Percentiles rank a stretch among this genome's conserved stretches.
Conservation (phyloP, 2,888 invertebrate genomes). For the Pseudoips prasinana region DNA sequence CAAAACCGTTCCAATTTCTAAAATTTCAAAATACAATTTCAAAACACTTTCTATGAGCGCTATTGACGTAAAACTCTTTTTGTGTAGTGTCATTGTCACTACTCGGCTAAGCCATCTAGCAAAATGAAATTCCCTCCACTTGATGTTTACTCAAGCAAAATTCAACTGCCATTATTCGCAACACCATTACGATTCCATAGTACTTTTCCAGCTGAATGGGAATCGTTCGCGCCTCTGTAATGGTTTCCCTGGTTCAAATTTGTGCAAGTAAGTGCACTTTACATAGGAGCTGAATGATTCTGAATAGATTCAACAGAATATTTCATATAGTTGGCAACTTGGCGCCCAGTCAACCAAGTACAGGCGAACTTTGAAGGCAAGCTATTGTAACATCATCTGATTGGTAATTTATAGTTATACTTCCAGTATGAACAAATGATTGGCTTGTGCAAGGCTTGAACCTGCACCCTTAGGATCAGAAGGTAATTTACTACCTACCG, state of each 20-base stretch:
- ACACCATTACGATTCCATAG: constrained; percentile 50
- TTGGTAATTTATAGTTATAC: constrained; percentile 52
- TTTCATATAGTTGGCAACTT: constrained; percentile 56
- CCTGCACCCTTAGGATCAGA: too few relatives aligned
- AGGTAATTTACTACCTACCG: too few relatives aligned
- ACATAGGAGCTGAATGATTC: constrained; percentile 33
- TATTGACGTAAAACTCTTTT: too few relatives aligned
- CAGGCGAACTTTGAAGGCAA: constrained; percentile 34
- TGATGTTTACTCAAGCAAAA: constrained; percentile 42
- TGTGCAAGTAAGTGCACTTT: constrained; percentile 60
- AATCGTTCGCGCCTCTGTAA: constrained; percentile 47
- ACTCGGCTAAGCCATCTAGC: too few relatives aligned
- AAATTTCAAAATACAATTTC: too few relatives aligned
- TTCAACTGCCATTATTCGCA: constrained; percentile 43
- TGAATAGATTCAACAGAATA: constrained; percentile 62
- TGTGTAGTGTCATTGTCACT: too few relatives aligned
- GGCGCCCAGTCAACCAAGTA: constrained; percentile 55
- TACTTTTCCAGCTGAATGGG: constrained; percentile 53
- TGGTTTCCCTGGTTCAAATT: constrained; percentile 51
- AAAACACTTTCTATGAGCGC: too few relatives aligned
- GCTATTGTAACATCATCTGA: constrained; percentile 50
- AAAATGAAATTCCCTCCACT: constrained; percentile 10
- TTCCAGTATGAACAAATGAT: too few relatives aligned
- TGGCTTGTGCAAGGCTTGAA: too few relatives aligned
- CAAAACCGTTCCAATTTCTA: too few relatives aligned